Percentiles rank a stretch among this genome's conserved stretches.
Conservation (phyloP, 2,113 vertebrate genomes). For the Ailuropoda melanoleuca region DNA sequence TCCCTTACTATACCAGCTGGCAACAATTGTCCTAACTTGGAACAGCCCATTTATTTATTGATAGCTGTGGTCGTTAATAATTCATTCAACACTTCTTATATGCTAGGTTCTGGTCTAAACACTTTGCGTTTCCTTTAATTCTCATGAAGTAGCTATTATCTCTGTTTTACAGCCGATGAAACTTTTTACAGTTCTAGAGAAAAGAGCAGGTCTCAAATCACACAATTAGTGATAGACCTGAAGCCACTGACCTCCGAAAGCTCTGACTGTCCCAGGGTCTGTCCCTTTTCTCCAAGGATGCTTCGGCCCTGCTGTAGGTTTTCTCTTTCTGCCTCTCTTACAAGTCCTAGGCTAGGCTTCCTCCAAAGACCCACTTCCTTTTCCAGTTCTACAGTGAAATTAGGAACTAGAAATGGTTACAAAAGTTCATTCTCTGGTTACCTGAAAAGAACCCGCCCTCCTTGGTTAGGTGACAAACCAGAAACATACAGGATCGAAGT, state of each 20-base stretch:
- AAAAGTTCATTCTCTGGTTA: not conserved
- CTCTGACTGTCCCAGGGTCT: not conserved
- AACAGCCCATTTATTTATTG: constrained; percentile 12
- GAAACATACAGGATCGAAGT: not conserved
- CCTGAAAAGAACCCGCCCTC: not conserved
- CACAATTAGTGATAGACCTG: not conserved
- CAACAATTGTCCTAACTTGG: not conserved
- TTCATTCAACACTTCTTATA: not conserved
- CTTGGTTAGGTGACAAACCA: not conserved
- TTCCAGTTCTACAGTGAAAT: not conserved
- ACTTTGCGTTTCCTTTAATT: constrained; percentile 27
- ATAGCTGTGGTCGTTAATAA: constrained; percentile 46
- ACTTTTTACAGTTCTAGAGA: not conserved
- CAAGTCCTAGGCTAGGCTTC: not conserved
- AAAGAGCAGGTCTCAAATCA: not conserved
- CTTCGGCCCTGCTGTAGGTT: not conserved
- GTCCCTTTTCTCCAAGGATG: not conserved
- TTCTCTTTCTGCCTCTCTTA: constrained; percentile 26
- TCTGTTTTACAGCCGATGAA: not conserved
- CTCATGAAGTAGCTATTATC: not conserved
- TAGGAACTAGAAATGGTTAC: not conserved
- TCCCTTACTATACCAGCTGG: not conserved
- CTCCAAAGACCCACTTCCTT: not conserved
- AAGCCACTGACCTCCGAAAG: not conserved
- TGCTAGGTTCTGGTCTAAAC: not conserved